These are phyloP conservation scores for Balearica regulorum DNA, from an alignment of 2,797 vertebrate genomes.

Conservation along the genomic window DNA sequence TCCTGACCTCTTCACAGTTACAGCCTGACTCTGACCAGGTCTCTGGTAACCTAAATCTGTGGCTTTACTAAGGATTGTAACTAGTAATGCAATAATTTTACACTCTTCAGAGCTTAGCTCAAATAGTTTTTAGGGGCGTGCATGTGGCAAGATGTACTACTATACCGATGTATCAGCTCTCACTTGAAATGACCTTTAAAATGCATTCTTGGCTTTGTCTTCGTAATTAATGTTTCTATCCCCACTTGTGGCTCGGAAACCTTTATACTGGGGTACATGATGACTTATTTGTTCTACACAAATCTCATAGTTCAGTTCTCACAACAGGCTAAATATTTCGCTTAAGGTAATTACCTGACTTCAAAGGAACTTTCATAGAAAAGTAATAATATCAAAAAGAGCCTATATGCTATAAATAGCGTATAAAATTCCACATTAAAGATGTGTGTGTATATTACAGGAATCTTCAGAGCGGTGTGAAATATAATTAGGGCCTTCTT, in stretches of 20 bases:
- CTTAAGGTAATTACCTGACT: conserved; percentile 60
- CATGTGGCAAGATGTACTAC: not conserved
- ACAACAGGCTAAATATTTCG: conserved; percentile 60
- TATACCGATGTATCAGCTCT: conserved; percentile 10
- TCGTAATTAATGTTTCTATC: conserved; percentile 20
- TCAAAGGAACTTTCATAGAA: conserved; percentile 57
- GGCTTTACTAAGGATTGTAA: not conserved
- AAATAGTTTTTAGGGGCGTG: not conserved
- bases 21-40: not conserved
- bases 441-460: conserved; percentile 62
- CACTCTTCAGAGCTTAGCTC: not conserved
- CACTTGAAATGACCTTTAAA: conserved; percentile 1
- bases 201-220: conserved; percentile 5
- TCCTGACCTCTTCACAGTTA: not conserved
- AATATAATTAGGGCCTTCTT: conserved; percentile 63
- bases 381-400: conserved; percentile 66
- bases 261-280: conserved; percentile 12
- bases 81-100: not conserved
- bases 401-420: conserved; percentile 58
- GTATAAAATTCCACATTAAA: conserved; percentile 67
- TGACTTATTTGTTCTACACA: conserved; percentile 41
- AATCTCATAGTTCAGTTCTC: conserved; percentile 36
- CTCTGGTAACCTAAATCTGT: not conserved
- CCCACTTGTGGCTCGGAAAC: not conserved
- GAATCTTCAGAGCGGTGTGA: conserved; percentile 52